phyloP scores from a whole-genome alignment of 2,113 vertebrate genomes.

The Lasiurus borealis region DNA sequence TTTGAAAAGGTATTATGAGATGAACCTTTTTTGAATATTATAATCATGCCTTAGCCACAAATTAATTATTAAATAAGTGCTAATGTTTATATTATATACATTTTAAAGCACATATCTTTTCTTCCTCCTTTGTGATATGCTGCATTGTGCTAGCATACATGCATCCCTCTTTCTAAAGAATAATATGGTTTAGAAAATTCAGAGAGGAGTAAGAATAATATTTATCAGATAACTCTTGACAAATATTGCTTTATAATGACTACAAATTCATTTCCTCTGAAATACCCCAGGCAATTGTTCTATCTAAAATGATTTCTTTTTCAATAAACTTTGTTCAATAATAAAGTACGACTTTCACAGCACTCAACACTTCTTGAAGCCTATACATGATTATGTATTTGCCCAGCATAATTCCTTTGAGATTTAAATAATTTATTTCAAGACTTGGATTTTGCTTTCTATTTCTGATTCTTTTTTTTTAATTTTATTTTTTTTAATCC shows the following conservation, averaged over 20 bases:
- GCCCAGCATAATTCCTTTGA: constrained; percentile 18
- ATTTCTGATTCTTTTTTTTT: neutral
- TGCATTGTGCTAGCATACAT: neutral
- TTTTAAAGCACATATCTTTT: neutral
- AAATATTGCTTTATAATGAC: constrained; percentile 37
- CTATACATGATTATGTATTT: constrained; percentile 19
- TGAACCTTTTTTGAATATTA: neutral
- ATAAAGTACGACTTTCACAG: constrained; percentile 42
- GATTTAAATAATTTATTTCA: constrained; percentile 75
- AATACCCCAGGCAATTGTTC: neutral
- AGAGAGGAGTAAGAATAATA: neutral
- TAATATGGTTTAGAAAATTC: neutral
- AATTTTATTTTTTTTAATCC: too few species aligned
- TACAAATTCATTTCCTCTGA: constrained; percentile 52
- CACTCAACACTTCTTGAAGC: neutral
- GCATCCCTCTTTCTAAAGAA: neutral
- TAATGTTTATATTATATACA: neutral
- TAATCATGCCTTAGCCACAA: neutral
- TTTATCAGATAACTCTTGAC: constrained; percentile 19
- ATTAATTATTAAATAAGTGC: constrained; percentile 60
- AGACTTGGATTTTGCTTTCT: constrained; percentile 16
- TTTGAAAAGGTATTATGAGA: neutral
- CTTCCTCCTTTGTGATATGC: neutral
- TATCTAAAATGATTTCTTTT: constrained; percentile 53
- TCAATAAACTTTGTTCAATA: constrained; percentile 38